phyloP scores from a whole-genome alignment of 2,113 vertebrate genomes.

The Hemibates koningsi region DNA sequence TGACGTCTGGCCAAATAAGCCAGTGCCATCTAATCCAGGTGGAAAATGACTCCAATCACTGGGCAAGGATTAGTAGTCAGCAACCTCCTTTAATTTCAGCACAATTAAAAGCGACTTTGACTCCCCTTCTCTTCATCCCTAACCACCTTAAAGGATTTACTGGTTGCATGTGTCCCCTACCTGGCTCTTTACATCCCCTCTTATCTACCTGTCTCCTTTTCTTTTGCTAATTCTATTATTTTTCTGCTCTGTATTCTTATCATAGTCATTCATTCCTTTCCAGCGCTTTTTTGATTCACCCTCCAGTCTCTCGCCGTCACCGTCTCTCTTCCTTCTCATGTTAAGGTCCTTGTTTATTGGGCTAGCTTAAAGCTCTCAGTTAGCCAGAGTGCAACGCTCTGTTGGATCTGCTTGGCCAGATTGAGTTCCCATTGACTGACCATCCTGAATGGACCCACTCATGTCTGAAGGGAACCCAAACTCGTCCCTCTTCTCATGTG shows the following conservation, averaged over 20 bases:
- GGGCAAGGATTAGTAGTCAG: constrained; percentile 62
- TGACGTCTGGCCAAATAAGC: constrained; percentile 65
- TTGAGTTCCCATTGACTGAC: constrained; percentile 76
- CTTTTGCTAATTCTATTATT: background rate
- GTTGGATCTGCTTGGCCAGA: constrained; percentile 51
- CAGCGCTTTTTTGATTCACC: background rate
- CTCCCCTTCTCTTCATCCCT: constrained; percentile 32
- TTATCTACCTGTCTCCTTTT: background rate
- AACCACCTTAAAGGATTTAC: constrained; percentile 47
- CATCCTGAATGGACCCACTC: constrained; percentile 70
- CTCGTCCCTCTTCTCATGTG: constrained; percentile 36
- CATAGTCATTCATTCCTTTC: background rate
- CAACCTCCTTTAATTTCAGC: constrained; percentile 70
- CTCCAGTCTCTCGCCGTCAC: background rate
- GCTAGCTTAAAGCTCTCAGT: constrained; percentile 58
- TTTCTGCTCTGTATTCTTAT: background rate
- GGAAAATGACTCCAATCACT: constrained; percentile 66
- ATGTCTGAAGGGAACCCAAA: constrained; percentile 73
- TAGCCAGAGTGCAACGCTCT: constrained; percentile 40
- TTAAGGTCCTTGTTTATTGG: constrained; percentile 66
- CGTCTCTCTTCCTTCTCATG: constrained; percentile 32
- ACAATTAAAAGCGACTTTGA: constrained; percentile 79
- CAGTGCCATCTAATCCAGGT: constrained; percentile 68
- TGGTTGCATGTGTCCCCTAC: constrained; percentile 14
- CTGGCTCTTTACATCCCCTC: constrained; percentile 1